Percentiles rank a stretch among this genome's conserved stretches.
Evolutionary conservation across 2,797 vertebrate genomes (phyloP).

Genomic region (Ambastaia sidthimunki): DNA sequence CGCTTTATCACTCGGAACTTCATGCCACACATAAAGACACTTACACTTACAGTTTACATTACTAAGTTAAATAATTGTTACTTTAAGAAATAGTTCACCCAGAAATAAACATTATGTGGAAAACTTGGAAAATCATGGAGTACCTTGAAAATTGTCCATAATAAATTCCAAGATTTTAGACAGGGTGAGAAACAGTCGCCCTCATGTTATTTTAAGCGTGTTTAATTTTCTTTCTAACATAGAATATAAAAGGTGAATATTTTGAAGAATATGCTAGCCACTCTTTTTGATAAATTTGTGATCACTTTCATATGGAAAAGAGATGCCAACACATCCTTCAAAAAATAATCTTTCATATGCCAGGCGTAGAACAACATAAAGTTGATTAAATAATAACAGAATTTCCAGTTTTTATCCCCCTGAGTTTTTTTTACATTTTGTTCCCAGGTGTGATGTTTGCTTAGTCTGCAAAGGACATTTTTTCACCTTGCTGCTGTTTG

Average conservation of each 20-base stretch:
- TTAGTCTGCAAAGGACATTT: slow-evolving; percentile 36
- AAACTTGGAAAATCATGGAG: no score
- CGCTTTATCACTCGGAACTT: slow-evolving; percentile 11
- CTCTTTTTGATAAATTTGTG: no score
- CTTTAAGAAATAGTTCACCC: neutral
- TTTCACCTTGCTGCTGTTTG: slow-evolving; percentile 11
- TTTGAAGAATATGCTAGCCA: no score
- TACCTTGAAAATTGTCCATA: no score
- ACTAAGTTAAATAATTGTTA: neutral
- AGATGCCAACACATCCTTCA: no score
- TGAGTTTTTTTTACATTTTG: neutral
- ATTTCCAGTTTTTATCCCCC: neutral
- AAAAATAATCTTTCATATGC: no score
- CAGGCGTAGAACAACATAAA: neutral
- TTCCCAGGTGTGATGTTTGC: slow-evolving; percentile 40
- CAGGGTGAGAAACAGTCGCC: no score
- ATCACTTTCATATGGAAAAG: neutral
- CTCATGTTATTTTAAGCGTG: no score
- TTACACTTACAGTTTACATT: no score
- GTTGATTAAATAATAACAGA: neutral
- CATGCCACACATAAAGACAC: neutral
- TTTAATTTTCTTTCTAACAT: no score
- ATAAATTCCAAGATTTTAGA: no score
- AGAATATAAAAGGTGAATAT: no score
- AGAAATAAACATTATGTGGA: neutral